Evolutionary conservation across 1,140 invertebrate species (phyloP).

Genomic region (Lordiphosa collinella): DNA sequence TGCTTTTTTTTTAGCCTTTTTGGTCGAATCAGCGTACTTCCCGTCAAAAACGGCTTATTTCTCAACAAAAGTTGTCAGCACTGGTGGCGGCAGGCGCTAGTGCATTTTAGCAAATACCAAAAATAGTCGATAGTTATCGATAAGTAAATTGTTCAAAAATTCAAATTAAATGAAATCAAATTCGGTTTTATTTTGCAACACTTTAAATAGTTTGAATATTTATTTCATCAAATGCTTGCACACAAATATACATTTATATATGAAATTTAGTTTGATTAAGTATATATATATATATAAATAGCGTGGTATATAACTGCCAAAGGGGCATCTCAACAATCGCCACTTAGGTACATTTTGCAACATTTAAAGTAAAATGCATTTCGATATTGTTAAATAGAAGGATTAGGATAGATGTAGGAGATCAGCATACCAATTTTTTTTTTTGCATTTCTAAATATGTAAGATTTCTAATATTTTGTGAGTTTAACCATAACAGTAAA

Average conservation of each 20-base stretch:
- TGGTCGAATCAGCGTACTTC: no score
- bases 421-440: constrained; percentile 67
- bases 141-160: no score
- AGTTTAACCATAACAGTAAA: constrained; percentile 61
- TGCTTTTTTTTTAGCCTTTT: no score
- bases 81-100: neutral
- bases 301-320: constrained; percentile 42
- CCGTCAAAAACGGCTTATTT: no score
- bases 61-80: no score
- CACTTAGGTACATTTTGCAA: constrained; percentile 67
- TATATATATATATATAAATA: constrained; percentile 53
- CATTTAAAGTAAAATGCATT: constrained; percentile 65
- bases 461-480: constrained; percentile 17
- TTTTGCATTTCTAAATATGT: constrained; percentile 47
- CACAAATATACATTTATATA: constrained; percentile 64
- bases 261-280: constrained; percentile 18
- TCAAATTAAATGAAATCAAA: no score
- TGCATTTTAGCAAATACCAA: no score
- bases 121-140: no score
- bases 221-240: constrained; percentile 66
- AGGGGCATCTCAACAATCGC: constrained; percentile 54
- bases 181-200: constrained; percentile 28
- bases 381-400: constrained; percentile 48
- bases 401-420: constrained; percentile 23
- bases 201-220: constrained; percentile 63